Evolutionary conservation across 1,140 invertebrate genomes (phyloP), one percentile per base, ranked within the genome.

Genomic region (Himalopsyche phryganea): DNA sequence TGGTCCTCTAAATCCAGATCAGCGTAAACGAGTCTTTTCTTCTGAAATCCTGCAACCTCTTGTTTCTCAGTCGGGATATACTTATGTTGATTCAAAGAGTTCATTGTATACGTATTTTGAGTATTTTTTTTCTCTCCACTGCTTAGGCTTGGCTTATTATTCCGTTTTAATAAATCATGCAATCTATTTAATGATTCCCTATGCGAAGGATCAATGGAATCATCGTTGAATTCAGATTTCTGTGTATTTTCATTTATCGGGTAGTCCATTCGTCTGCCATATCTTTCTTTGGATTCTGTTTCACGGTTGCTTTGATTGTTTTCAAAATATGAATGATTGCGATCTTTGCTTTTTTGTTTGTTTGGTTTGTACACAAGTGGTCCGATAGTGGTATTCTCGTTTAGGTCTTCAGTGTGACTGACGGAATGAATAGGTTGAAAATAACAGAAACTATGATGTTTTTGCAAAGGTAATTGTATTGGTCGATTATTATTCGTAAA

Each of bases 391-490:
- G 23, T 3, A 9, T 57, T 35, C 50, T 60, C 72, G 52, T 75
- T 75, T 0, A 68, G 61, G 45, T 70, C 66, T 49, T 74, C 71
- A 61, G 71, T 75, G 3, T 75, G 65, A 75, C 71, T 57, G 15
- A 32, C 45, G 13, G 58, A 49, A 23, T 58, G 53, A 23, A 64
- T 64, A 4, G 80, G 83, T 73, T 86, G 83, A 55, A 85, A 86
- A 65, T 85, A 84, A 58, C 76, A 77, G 65, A 85, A 85, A 67
- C 82, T 85, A 68, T 86, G 83, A 69, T 84, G 83, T 69, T 86
- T 86, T 67, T 84, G 83, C 18, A 86, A 64, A 0, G 83, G 83
- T 62, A 84, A 75, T 68, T 83, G 79, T 49, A 81, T 80, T 53
- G 81, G 79, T 67, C 80, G 79, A 69, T 76, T 79, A 58, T 73